A percentile compares a stretch with the other conserved stretches of the same genome.
Conservation (phyloP, 2,113 vertebrate species). For the Chamaetylas fuelleborni region DNA sequence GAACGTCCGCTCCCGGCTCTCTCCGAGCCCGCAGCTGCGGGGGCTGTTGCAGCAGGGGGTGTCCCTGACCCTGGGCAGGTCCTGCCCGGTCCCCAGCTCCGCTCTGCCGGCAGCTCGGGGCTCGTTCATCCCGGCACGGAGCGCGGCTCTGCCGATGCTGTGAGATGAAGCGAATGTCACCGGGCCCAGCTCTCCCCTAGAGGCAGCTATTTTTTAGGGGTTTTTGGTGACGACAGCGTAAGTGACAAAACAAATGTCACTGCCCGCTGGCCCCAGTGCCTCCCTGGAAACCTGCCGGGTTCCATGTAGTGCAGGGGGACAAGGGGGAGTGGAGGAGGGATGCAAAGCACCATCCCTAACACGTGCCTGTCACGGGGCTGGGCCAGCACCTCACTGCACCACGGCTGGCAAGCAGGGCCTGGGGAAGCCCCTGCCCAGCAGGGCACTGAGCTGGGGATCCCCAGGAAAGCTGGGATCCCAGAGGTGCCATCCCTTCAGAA, state of each 20-base stretch:
- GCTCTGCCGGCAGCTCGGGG: not conserved
- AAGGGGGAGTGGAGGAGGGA: not conserved
- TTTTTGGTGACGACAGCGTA: not conserved
- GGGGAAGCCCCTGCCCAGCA: not conserved
- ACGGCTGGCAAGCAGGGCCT: not conserved
- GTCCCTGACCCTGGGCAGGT: accelerated
- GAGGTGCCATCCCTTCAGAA: not conserved
- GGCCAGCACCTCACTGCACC: not conserved
- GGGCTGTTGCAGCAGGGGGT: accelerated
- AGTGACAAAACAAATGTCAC: conserved; percentile 53
- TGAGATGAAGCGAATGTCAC: conserved; percentile 16
- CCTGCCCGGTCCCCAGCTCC: not conserved
- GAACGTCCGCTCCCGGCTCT: not conserved
- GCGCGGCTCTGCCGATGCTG: not conserved
- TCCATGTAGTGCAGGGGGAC: accelerated
- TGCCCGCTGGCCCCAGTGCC: not conserved
- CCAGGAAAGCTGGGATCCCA: not conserved
- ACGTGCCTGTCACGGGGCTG: not conserved
- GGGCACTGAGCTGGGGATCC: not conserved
- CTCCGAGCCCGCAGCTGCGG: accelerated
- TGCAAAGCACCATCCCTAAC: not conserved
- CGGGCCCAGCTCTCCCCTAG: not conserved
- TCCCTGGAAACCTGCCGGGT: not conserved
- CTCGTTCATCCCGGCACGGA: not conserved
- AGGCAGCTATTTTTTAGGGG: not conserved